Base-by-base conservation (phyloP, 2,113 vertebrate genomes). In the Eubucco bourcierii region DNA sequence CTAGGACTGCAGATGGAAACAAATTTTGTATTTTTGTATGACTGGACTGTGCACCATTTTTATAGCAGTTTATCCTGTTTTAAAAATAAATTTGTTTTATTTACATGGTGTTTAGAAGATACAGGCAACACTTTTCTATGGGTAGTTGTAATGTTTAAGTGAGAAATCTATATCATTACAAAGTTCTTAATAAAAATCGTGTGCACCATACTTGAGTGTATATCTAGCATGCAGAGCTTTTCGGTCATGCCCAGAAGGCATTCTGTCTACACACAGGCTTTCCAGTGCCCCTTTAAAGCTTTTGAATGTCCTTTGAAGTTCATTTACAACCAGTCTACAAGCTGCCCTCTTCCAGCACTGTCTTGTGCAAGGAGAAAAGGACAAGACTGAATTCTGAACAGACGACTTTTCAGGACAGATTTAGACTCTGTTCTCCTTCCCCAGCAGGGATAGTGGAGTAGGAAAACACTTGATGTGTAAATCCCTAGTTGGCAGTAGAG, bases 11-110 rank as follows among this genome's bases (percentile, higher is more conserved):
- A 97, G 97, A 90, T 96, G 95, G 95, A 97, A 98, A 97, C 91
- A 97, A 93, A 97, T 97, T 98, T 98, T 98, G 97, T 98, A 98
- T 98, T 98, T 98, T 98, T 98, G 97, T 98, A 98, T 97, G 92
- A 97, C 97, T 97, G 97, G 96, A 97, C 90, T 96, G 97, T 98
- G 97, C 97, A 96, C 95, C 97, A 97, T 98, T 98, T 98, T 98
- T 98, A 98, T 98, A 98, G 97, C 96, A 95, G 95, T 93, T 94
- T 95, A 95, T 96, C 96, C 95, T 97, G 95, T 98, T 97, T 97
- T 97, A 96, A 98, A 97, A 98, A 97, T 94, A 96, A 98, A 97
- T 96, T 90, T 95, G 89, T 91, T 98, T 98, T 97, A 97, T 96
- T 97, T 97, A 98, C 96, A 96, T 96, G 95, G 94, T 97, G 97